A percentile compares a stretch with the other conserved stretches of the same genome.
Conservation (phyloP, 2,888 invertebrate species). For the Drosophila phalerata region DNA sequence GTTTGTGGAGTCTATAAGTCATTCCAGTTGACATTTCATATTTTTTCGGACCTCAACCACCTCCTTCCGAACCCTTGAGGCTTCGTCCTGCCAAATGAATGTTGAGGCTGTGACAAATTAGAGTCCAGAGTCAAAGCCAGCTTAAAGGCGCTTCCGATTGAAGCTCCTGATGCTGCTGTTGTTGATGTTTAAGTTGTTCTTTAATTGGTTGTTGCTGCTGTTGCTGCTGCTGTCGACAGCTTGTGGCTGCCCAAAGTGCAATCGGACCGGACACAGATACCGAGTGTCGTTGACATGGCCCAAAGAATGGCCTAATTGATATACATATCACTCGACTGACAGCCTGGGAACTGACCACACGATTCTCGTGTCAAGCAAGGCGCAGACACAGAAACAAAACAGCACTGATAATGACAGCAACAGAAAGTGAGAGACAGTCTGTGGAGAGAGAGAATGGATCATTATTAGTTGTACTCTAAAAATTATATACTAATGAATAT, state of each 20-base stretch:
- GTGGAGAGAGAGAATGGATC: not conserved
- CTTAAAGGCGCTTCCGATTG: conserved; percentile 27
- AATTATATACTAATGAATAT: too few species aligned
- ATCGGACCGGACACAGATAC: conserved; percentile 32
- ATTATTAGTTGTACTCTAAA: too few species aligned
- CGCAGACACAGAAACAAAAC: conserved; percentile 15
- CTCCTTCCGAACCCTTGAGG: not conserved
- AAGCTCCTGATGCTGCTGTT: conserved; percentile 1
- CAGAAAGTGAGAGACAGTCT: not conserved
- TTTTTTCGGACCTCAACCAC: conserved; percentile 14
- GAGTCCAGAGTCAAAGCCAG: conserved; percentile 22
- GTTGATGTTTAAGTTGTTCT: conserved; percentile 38
- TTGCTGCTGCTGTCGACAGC: conserved; percentile 50
- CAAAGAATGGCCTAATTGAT: conserved; percentile 53
- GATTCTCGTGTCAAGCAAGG: conserved; percentile 26
- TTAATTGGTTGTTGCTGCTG: conserved; percentile 47
- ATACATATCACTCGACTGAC: conserved; percentile 49
- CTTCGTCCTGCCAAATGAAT: conserved; percentile 27
- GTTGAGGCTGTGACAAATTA: conserved; percentile 52
- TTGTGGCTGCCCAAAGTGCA: conserved; percentile 52
- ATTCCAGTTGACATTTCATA: conserved; percentile 68
- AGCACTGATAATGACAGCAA: conserved; percentile 25
- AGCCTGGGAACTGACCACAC: conserved; percentile 43
- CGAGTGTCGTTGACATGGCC: conserved; percentile 55
- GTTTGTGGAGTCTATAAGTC: conserved; percentile 64